These are phyloP conservation scores for Ciconia nigra DNA, from an alignment of 2,797 vertebrate species.

Conservation along the genomic window DNA sequence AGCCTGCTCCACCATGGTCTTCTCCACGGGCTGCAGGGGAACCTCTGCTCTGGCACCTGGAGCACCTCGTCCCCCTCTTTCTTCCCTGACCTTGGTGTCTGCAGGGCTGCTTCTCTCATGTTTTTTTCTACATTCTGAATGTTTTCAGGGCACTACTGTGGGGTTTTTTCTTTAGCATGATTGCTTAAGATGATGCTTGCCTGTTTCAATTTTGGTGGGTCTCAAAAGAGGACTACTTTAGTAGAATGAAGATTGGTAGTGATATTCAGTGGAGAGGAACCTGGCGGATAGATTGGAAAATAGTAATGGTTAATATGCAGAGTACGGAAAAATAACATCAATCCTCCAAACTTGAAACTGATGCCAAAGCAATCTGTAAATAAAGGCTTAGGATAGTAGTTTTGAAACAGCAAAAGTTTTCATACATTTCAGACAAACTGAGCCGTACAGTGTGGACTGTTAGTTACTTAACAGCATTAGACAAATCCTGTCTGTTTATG, in stretches of 20 bases:
- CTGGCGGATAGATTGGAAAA: not conserved
- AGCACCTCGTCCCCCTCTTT: not conserved
- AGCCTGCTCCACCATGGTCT: not conserved
- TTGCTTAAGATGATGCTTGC: not conserved
- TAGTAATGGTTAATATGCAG: not conserved
- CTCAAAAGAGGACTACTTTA: not conserved
- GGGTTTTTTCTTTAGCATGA: not conserved
- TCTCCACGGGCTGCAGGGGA: not conserved
- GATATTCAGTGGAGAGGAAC: not conserved
- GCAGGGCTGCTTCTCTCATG: not conserved
- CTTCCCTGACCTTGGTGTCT: not conserved
- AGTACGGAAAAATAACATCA: not conserved
- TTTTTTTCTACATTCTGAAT: not conserved
- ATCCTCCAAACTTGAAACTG: not conserved
- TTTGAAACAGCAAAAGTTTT: not conserved
- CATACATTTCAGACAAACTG: not conserved
- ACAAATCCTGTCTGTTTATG: not conserved
- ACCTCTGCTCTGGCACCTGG: not conserved
- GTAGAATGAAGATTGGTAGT: not conserved
- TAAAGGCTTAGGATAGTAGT: not conserved
- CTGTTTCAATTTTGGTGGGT: not conserved
- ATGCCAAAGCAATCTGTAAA: not conserved
- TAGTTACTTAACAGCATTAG: not conserved
- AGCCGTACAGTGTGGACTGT: not conserved
- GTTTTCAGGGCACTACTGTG: not conserved